phyloP scores from a whole-genome alignment of 2,888 invertebrate genomes.

The Elegia similella region DNA sequence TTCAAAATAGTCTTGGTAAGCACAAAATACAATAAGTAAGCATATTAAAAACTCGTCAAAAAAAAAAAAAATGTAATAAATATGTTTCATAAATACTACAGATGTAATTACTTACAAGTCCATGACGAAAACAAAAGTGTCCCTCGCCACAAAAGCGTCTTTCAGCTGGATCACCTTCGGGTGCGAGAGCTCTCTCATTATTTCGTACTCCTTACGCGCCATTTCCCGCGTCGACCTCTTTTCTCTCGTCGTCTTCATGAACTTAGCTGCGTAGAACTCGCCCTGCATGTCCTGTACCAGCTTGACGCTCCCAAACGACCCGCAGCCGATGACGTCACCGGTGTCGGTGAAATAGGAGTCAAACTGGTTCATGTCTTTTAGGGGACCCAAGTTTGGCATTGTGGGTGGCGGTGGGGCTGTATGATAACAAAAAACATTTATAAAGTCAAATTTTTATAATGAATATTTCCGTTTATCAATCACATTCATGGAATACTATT shows the following conservation, averaged over 20 bases:
- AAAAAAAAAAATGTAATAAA: too few relatives aligned
- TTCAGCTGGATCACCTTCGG: constrained; percentile 88
- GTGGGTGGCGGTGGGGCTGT: background rate
- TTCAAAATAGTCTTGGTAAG: too few relatives aligned
- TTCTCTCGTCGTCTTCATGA: constrained; percentile 87
- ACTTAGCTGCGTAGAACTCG: constrained; percentile 90
- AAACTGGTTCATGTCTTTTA: constrained; percentile 26
- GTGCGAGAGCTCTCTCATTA: constrained; percentile 92
- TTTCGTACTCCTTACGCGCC: constrained; percentile 90
- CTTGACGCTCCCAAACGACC: constrained; percentile 38
- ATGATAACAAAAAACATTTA: background rate
- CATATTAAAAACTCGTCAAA: too few relatives aligned
- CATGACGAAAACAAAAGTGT: constrained; percentile 90
- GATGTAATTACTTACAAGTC: constrained; percentile 89
- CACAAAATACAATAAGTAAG: too few relatives aligned
- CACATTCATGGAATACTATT: too few relatives aligned
- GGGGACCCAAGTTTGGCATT: constrained; percentile 7
- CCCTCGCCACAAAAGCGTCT: constrained; percentile 33
- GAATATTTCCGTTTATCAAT: too few relatives aligned
- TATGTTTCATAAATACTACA: too few relatives aligned
- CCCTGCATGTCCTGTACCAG: constrained; percentile 34
- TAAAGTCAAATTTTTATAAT: too few relatives aligned
- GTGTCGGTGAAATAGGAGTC: constrained; percentile 28
- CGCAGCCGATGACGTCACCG: constrained; percentile 35
- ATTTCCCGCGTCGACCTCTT: constrained; percentile 89